Evolutionary conservation across 2,888 invertebrate species (phyloP).

Genomic region (Zonitis immaculata): DNA sequence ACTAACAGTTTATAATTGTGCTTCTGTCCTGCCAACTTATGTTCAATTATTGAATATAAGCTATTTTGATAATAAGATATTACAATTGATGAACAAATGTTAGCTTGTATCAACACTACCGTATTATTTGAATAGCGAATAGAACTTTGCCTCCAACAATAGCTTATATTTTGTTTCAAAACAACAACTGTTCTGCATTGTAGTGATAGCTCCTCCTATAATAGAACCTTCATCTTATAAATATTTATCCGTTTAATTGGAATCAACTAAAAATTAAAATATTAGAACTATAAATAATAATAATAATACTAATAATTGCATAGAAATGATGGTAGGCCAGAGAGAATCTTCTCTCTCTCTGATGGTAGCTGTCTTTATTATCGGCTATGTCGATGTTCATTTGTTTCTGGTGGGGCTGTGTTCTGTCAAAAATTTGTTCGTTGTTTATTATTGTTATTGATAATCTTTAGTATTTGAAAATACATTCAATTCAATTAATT

Average conservation of each 20-base stretch:
- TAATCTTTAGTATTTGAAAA: too few relatives aligned
- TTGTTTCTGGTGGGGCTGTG: too few relatives aligned
- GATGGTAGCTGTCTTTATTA: too few relatives aligned
- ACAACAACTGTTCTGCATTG: conserved; percentile 3
- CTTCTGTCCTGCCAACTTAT: conserved; percentile 13
- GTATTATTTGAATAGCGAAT: neutral
- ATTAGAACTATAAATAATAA: too few relatives aligned
- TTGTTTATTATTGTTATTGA: too few relatives aligned
- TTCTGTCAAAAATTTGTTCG: too few relatives aligned
- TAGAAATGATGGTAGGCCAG: too few relatives aligned
- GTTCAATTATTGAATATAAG: neutral
- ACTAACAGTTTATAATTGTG: conserved; percentile 15
- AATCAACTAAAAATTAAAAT: neutral
- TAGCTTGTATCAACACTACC: neutral
- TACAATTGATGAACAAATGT: neutral
- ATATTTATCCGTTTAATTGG: neutral
- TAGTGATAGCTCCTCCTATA: neutral
- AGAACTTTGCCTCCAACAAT: conserved; percentile 8
- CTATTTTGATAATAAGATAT: neutral
- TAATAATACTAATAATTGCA: too few relatives aligned
- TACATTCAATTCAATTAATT: too few relatives aligned
- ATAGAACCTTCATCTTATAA: neutral
- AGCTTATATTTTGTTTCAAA: conserved; percentile 11
- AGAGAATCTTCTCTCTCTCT: too few relatives aligned
- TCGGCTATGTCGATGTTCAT: too few relatives aligned